Conservation (phyloP, 2,797 vertebrate species). For the Brotula barbata region DNA sequence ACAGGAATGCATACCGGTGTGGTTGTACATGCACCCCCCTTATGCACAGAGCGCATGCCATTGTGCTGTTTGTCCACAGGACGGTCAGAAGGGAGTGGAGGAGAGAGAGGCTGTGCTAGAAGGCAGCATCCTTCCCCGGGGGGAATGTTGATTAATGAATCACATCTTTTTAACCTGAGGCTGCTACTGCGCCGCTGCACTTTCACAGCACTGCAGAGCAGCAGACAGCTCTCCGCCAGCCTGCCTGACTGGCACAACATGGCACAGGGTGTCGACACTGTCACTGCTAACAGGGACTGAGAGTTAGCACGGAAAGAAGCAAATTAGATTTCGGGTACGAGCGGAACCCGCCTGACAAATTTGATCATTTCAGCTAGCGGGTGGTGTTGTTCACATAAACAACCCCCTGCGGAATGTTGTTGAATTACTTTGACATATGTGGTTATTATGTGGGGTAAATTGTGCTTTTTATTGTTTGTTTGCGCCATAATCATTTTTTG, state of each 20-base stretch:
- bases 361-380: constrained; percentile 58
- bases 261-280: constrained; percentile 55
- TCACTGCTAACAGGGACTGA: constrained; percentile 50
- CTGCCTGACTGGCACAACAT: constrained; percentile 51
- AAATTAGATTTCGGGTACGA: constrained; percentile 50
- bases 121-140: constrained; percentile 55
- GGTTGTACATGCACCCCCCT: constrained; percentile 28
- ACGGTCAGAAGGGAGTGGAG: constrained; percentile 45
- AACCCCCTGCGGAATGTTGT: constrained; percentile 46
- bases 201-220: constrained; percentile 62
- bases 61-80: constrained; percentile 67
- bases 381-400: constrained; percentile 56
- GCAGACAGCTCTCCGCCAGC: constrained; percentile 57
- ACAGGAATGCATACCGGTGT: constrained; percentile 43
- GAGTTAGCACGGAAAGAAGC: constrained; percentile 34
- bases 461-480: constrained; percentile 33
- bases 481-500: not conserved
- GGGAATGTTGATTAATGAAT: constrained; percentile 79
- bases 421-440: constrained; percentile 59
- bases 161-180: constrained; percentile 70
- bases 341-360: constrained; percentile 58
- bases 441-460: constrained; percentile 55
- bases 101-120: constrained; percentile 53
- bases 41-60: constrained; percentile 43
- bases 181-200: constrained; percentile 54